Conservation (phyloP, 2,888 invertebrate species). For the Rhopalosiphum nymphaeae region DNA sequence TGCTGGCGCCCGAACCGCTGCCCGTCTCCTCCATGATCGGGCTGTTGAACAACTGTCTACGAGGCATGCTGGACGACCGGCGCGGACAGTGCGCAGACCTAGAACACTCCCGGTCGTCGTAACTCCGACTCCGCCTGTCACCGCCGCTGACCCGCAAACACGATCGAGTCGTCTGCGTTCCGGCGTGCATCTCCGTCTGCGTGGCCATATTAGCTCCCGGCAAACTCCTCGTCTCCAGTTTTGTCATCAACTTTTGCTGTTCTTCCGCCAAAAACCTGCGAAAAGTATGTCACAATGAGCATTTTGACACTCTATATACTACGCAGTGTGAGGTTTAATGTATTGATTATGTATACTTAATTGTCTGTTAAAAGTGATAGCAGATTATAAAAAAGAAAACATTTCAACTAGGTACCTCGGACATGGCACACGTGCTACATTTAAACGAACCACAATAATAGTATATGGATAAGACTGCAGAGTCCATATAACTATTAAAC, state of each 20-base stretch:
- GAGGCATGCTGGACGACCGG: constrained; percentile 50
- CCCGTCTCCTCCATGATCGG: constrained; percentile 61
- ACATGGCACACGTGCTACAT: too few species aligned
- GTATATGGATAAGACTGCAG: too few species aligned
- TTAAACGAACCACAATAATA: too few species aligned
- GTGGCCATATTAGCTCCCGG: constrained; percentile 82
- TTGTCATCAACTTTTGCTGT: constrained; percentile 68
- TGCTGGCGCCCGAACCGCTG: constrained; percentile 60
- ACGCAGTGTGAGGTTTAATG: background rate
- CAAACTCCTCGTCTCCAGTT: constrained; percentile 83
- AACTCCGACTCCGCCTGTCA: constrained; percentile 67
- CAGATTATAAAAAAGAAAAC: too few species aligned
- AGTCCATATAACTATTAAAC: too few species aligned
- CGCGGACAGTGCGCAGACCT: constrained; percentile 51
- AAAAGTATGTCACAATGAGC: background rate
- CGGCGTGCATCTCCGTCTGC: constrained; percentile 79
- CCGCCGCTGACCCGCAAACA: constrained; percentile 79
- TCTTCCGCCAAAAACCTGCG: constrained; percentile 68
- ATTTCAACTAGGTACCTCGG: too few species aligned
- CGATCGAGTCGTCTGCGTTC: constrained; percentile 52
- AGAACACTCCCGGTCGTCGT: constrained; percentile 56
- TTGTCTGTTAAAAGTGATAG: too few species aligned
- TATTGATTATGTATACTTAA: too few species aligned
- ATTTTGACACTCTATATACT: background rate
- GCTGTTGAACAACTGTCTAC: constrained; percentile 44